These are phyloP conservation scores for Rhaphigaster nebulosa DNA, from an alignment of 2,888 invertebrate genomes.

Conservation along the genomic window DNA sequence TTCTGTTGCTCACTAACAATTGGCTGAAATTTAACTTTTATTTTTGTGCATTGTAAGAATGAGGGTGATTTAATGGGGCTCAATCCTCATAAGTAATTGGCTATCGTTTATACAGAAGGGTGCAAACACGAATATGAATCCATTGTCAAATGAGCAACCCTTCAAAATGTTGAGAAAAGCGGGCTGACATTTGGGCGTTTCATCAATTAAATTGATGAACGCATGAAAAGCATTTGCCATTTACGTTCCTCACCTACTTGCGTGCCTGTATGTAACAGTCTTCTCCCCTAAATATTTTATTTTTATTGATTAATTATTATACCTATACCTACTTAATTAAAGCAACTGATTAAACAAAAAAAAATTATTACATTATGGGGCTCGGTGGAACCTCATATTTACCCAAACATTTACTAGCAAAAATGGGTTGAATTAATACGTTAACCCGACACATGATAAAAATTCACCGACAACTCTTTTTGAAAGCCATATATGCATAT, in stretches of 20 bases:
- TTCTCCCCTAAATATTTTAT: background rate
- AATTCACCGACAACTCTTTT: too few relatives aligned
- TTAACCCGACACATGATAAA: too few relatives aligned
- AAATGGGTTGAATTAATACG: too few relatives aligned
- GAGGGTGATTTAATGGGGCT: background rate
- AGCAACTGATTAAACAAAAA: too few relatives aligned
- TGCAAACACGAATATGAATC: background rate
- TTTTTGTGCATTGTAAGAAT: background rate
- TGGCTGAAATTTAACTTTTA: background rate
- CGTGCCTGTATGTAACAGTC: too few relatives aligned
- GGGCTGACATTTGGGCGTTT: background rate
- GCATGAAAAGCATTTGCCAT: background rate
- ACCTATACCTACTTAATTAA: too few relatives aligned
- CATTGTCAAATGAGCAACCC: background rate
- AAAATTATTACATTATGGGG: too few relatives aligned
- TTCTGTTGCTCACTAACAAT: too few relatives aligned
- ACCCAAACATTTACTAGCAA: too few relatives aligned
- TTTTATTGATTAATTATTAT: too few relatives aligned
- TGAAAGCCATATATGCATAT: too few relatives aligned
- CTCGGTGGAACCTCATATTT: too few relatives aligned
- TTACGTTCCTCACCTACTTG: background rate
- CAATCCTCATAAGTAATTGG: background rate
- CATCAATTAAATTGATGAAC: conserved; percentile 8
- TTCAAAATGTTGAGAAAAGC: background rate
- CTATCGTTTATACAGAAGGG: background rate